A percentile compares a stretch with the other conserved stretches of the same genome.
Evolutionary conservation across 2,888 invertebrate species (phyloP).

Genomic region (Rotaria magnacalcarata): DNA sequence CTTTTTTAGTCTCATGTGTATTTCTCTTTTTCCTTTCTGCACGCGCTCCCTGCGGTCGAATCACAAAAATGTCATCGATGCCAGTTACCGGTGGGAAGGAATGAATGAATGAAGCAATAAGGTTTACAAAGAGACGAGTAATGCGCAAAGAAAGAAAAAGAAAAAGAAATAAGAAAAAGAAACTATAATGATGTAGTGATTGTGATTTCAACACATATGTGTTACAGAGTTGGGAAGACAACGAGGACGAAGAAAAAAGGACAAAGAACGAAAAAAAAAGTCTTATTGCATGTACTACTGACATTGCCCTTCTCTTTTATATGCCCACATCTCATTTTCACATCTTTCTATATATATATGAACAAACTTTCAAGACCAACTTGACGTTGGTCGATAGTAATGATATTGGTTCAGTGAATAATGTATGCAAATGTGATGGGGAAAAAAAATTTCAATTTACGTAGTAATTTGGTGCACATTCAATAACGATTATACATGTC

Average conservation of each 20-base stretch:
- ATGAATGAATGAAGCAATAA: not conserved
- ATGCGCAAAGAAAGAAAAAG: not conserved
- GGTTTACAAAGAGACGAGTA: not conserved
- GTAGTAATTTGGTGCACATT: not conserved
- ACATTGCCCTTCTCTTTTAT: not conserved
- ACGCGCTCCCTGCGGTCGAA: not conserved
- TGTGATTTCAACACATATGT: not conserved
- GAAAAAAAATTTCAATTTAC: not conserved
- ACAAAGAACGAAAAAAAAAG: not conserved
- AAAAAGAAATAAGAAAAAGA: not conserved
- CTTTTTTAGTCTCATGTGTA: not conserved
- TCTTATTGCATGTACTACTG: not conserved
- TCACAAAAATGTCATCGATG: not conserved
- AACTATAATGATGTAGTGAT: not conserved
- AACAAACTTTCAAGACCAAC: not conserved
- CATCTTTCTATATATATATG: not conserved
- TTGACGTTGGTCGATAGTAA: not conserved
- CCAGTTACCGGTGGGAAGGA: not conserved
- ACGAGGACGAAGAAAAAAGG: not conserved
- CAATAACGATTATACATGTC: not conserved
- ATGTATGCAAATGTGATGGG: not conserved
- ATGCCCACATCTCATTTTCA: not conserved
- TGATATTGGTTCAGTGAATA: not conserved
- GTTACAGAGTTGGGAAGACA: not conserved
- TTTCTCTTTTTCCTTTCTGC: not conserved